phyloP scores from a whole-genome alignment of 2,797 vertebrate species.

The Sus cebifrons region DNA sequence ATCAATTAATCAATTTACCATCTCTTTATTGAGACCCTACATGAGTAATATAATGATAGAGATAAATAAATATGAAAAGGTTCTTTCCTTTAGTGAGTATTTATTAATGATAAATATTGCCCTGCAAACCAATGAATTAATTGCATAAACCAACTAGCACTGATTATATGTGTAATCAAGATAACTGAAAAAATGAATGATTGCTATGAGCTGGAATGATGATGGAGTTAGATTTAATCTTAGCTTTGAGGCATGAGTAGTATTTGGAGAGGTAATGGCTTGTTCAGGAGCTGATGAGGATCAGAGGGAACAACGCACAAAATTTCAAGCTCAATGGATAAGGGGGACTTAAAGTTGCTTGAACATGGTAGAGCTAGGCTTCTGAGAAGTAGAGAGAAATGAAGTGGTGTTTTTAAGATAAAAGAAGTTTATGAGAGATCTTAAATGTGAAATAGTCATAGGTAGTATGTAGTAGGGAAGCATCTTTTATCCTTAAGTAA shows the following conservation, averaged over 20 bases:
- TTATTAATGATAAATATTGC: neutral
- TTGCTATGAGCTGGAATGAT: neutral
- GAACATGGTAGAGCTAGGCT: neutral
- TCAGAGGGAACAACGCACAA: neutral
- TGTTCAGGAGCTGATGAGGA: neutral
- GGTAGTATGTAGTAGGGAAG: neutral
- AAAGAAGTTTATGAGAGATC: neutral
- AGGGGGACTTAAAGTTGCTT: neutral
- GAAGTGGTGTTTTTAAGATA: neutral
- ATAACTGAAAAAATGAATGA: neutral
- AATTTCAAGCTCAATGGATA: neutral
- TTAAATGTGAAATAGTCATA: neutral
- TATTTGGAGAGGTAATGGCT: neutral
- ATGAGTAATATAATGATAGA: neutral
- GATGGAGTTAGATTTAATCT: neutral
- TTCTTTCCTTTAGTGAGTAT: neutral
- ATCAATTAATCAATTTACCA: neutral
- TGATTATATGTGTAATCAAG: neutral
- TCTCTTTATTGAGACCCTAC: neutral
- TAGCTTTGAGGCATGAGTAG: neutral
- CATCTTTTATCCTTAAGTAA: neutral
- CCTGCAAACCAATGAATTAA: neutral
- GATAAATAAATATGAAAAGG: neutral
- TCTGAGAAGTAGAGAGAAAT: neutral
- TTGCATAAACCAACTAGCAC: neutral